Conservation (phyloP, 2,113 vertebrate species). For the Solea senegalensis region DNA sequence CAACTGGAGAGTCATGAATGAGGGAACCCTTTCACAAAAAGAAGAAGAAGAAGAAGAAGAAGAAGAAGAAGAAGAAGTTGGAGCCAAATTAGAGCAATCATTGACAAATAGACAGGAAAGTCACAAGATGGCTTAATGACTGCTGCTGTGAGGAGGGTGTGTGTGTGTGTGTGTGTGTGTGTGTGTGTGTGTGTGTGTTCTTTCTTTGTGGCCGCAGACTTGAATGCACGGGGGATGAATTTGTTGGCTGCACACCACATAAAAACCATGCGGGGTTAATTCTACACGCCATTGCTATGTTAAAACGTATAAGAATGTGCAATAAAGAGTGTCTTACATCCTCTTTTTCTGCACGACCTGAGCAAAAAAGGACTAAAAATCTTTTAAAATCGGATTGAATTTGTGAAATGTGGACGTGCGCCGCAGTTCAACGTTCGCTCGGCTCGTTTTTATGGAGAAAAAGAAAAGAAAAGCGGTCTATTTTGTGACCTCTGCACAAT, state of each 20-base stretch:
- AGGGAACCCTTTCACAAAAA: slow-evolving; percentile 43
- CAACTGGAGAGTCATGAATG: slow-evolving; percentile 51
- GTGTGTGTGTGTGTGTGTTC: background rate
- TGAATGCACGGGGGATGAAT: slow-evolving; percentile 21
- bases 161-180: background rate
- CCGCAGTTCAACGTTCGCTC: no score
- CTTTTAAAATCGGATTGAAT: no score
- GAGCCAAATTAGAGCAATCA: slow-evolving; percentile 58
- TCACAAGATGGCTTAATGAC: slow-evolving; percentile 49
- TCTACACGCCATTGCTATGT: no score
- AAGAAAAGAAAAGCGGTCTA: no score
- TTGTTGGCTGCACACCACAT: slow-evolving; percentile 10
- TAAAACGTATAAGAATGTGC: no score
- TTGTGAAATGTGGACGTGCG: no score
- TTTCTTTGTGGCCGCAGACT: no score
- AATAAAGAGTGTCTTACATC: no score
- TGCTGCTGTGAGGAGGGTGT: slow-evolving; percentile 12
- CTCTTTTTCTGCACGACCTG: no score
- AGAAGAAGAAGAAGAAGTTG: slow-evolving; percentile 31
- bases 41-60: slow-evolving; percentile 28
- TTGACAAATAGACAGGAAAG: slow-evolving; percentile 55
- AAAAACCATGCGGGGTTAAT: slow-evolving; percentile 25
- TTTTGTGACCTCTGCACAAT: no score
- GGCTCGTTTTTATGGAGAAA: no score
- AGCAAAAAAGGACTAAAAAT: no score